Evolutionary conservation across 2,888 invertebrate species (phyloP).

Genomic region (Heliconius charithonia): DNA sequence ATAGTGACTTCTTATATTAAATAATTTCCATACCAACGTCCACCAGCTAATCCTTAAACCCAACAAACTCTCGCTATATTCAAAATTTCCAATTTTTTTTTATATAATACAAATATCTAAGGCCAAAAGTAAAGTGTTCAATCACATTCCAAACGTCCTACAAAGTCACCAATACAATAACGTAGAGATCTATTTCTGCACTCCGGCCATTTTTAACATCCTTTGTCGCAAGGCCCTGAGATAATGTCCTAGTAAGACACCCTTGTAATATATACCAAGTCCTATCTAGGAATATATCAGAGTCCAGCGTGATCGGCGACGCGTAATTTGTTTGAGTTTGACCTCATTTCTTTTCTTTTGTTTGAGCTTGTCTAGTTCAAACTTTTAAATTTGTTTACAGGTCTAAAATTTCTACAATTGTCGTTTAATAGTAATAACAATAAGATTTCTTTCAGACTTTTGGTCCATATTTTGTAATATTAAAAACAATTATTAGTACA

Average conservation of each 20-base stretch:
- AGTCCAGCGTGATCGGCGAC: constrained; percentile 34
- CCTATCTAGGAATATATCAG: constrained; percentile 39
- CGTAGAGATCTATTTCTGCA: background rate
- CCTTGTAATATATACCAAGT: constrained; percentile 35
- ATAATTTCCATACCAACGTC: no score
- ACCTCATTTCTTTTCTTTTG: constrained; percentile 34
- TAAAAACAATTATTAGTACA: no score
- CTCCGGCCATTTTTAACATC: background rate
- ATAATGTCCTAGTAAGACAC: constrained; percentile 25
- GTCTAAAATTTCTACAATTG: background rate
- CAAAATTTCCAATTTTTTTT: no score
- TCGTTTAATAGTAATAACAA: no score
- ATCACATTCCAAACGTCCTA: no score
- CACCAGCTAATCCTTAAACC: no score
- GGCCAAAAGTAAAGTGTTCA: no score
- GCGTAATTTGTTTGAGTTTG: constrained; percentile 34
- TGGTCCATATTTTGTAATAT: no score
- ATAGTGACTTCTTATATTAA: no score
- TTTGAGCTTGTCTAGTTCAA: constrained; percentile 1
- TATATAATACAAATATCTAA: no score
- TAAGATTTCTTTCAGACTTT: no score
- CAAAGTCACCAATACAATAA: background rate
- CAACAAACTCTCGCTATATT: no score
- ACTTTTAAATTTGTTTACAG: background rate
- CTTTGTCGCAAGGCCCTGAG: constrained; percentile 18